Percentiles rank a stretch among this genome's conserved stretches.
Conservation (phyloP, 1,140 invertebrate genomes). For the Psilanteris sp. region DNA sequence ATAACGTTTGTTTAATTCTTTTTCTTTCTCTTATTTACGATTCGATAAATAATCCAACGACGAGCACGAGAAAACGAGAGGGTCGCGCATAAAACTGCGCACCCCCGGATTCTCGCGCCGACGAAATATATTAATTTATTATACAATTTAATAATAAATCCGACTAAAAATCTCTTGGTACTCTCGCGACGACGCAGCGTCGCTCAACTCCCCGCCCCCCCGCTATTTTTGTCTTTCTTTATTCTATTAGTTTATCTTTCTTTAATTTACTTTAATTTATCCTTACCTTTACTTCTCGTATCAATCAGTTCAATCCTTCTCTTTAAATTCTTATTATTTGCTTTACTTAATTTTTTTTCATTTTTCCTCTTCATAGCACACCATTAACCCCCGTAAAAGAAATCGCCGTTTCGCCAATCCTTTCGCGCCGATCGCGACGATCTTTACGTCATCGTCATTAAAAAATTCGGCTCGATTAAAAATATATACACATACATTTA, state of each 20-base stretch:
- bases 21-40: slow-evolving; percentile 76
- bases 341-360: slow-evolving; percentile 4
- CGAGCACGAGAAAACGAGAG: slow-evolving; percentile 39
- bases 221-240: not conserved
- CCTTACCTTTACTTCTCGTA: slow-evolving; percentile 36
- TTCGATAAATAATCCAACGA: slow-evolving; percentile 76
- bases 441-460: slow-evolving; percentile 26
- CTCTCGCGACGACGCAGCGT: slow-evolving; percentile 66
- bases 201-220: slow-evolving; percentile 1
- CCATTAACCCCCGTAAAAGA: slow-evolving; percentile 10
- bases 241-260: not conserved
- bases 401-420: slow-evolving; percentile 52
- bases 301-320: slow-evolving; percentile 45
- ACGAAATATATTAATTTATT: slow-evolving; percentile 80
- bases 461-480: slow-evolving; percentile 42
- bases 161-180: slow-evolving; percentile 75
- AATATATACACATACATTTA: slow-evolving; percentile 42
- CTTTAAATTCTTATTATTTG: not conserved
- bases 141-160: slow-evolving; percentile 77
- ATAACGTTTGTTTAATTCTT: slow-evolving; percentile 60
- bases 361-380: slow-evolving; percentile 8
- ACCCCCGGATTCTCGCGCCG: slow-evolving; percentile 57
- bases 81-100: slow-evolving; percentile 75
- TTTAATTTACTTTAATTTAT: slow-evolving; percentile 29
- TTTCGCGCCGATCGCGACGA: slow-evolving; percentile 55